Evolutionary conservation across 2,888 invertebrate genomes (phyloP).

Genomic region (Latrodectus hesperus): DNA sequence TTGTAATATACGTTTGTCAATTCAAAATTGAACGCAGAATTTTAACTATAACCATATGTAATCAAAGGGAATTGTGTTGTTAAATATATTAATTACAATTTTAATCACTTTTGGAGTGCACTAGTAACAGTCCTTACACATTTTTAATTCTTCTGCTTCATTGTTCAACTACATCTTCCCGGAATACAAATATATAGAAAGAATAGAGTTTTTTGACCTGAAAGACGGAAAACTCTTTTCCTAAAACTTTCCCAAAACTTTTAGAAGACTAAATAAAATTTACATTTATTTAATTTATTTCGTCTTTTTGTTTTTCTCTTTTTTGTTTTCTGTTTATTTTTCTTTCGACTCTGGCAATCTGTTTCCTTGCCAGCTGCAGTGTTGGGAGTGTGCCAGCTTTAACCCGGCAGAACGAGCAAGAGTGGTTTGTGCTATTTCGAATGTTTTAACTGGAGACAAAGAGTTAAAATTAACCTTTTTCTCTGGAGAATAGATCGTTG

Average conservation of each 20-base stretch:
- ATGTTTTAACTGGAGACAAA: constrained; percentile 20
- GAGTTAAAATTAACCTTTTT: constrained; percentile 64
- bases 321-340: not conserved
- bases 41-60: no score
- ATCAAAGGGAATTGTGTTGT: no score
- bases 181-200: no score
- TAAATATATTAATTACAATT: no score
- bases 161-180: no score
- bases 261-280: constrained; percentile 31
- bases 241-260: constrained; percentile 25
- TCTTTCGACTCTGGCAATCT: constrained; percentile 3
- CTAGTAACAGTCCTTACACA: no score
- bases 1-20: no score
- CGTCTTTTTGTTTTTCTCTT: constrained; percentile 12
- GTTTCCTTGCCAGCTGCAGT: not conserved
- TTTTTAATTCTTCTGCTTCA: no score
- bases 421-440: constrained; percentile 26
- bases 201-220: constrained; percentile 51
- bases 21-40: no score
- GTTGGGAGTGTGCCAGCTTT: constrained; percentile 22
- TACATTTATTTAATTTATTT: constrained; percentile 45
- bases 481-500: not conserved
- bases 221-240: constrained; percentile 41
- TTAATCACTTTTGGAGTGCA: no score
- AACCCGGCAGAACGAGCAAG: not conserved